Percentiles rank a stretch among this genome's conserved stretches.
phyloP scores from a whole-genome alignment of 2,888 invertebrate genomes.

The Agrenia bidenticulata region DNA sequence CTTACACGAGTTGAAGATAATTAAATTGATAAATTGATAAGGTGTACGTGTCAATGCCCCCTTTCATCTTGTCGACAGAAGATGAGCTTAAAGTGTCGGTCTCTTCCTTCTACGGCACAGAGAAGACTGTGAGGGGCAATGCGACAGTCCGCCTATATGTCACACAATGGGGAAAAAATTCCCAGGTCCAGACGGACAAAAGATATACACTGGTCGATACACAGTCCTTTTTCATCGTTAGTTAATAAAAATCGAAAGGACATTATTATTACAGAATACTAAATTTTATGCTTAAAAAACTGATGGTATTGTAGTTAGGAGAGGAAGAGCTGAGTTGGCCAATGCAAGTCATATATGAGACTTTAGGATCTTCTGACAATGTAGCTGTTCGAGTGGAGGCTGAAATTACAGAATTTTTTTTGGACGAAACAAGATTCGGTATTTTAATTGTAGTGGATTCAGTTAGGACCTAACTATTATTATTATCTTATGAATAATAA shows the following conservation, averaged over 20 bases:
- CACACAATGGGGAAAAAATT: constrained; percentile 28
- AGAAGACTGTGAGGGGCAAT: constrained; percentile 56
- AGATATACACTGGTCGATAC: constrained; percentile 16
- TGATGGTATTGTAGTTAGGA: constrained; percentile 26
- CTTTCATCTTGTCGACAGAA: constrained; percentile 55
- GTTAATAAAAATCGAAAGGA: constrained; percentile 4
- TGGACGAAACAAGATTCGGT: constrained; percentile 56
- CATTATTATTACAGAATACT: neutral
- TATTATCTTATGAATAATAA: neutral
- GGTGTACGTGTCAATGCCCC: constrained; percentile 56
- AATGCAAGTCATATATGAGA: constrained; percentile 37
- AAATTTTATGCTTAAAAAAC: neutral
- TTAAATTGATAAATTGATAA: constrained; percentile 37
- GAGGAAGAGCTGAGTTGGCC: constrained; percentile 46
- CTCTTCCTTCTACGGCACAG: constrained; percentile 54
- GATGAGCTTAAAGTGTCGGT: constrained; percentile 54
- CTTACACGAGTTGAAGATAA: too few relatives aligned
- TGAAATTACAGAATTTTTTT: constrained; percentile 56
- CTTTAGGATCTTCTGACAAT: constrained; percentile 34
- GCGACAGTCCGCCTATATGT: constrained; percentile 55
- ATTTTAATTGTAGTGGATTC: neutral
- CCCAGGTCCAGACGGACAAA: neutral
- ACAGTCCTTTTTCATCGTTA: constrained; percentile 20
- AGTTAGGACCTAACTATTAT: neutral
- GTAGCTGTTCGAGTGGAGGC: constrained; percentile 54